Evolutionary conservation across 2,797 vertebrate species (phyloP).

Genomic region (Masticophis lateralis): DNA sequence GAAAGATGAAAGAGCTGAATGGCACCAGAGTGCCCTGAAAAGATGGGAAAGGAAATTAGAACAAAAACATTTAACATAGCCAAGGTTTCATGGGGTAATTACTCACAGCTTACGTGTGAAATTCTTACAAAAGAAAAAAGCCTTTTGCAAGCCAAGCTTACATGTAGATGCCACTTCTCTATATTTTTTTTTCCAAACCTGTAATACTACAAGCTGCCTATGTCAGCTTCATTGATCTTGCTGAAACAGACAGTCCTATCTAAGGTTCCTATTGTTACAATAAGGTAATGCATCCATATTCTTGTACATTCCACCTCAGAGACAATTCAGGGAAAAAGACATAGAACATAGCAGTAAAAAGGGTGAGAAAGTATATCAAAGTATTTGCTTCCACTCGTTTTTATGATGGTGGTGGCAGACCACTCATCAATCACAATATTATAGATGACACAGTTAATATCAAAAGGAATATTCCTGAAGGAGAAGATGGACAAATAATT

Average conservation of each 20-base stretch:
- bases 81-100: not conserved
- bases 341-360: not conserved
- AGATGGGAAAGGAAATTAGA: not conserved
- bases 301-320: not conserved
- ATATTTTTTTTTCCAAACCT: not conserved
- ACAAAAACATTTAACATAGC: slow-evolving; percentile 10
- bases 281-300: not conserved
- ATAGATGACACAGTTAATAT: not conserved
- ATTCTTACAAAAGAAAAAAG: not conserved
- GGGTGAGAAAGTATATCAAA: not conserved
- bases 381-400: not conserved
- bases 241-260: not conserved
- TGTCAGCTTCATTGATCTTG: not conserved
- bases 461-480: not conserved
- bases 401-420: not conserved
- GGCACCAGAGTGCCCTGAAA: not conserved
- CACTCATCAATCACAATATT: not conserved
- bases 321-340: not conserved
- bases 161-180: not conserved
- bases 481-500: not conserved
- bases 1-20: slow-evolving; percentile 16
- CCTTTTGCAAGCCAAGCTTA: accelerated
- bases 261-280: not conserved
- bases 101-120: not conserved
- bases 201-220: not conserved